These are phyloP conservation scores for Pogonomyrmex barbatus DNA, from an alignment of 1,140 invertebrate genomes.

Conservation along the genomic window DNA sequence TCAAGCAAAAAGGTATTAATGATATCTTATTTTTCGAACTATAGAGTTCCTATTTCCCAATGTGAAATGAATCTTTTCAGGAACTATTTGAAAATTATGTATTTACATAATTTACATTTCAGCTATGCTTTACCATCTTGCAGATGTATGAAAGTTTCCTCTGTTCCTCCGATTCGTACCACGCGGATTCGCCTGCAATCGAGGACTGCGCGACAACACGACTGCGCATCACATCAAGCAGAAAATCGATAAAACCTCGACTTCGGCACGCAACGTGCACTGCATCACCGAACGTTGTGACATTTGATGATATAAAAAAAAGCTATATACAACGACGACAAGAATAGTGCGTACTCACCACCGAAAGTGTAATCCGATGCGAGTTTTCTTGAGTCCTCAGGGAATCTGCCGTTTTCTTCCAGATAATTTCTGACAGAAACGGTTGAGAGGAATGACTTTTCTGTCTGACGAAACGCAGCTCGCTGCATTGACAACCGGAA, in stretches of 20 bases:
- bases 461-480: neutral
- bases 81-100: too few relatives aligned
- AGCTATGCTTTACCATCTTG: neutral
- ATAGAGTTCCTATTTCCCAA: too few relatives aligned
- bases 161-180: neutral
- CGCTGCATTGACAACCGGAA: constrained; percentile 38
- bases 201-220: neutral
- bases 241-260: constrained; percentile 46
- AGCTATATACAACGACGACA: neutral
- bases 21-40: too few relatives aligned
- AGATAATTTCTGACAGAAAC: neutral
- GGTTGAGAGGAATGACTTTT: neutral
- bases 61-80: too few relatives aligned
- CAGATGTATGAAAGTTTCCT: too few relatives aligned
- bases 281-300: constrained; percentile 8
- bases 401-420: neutral
- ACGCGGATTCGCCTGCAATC: neutral
- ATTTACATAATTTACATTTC: too few relatives aligned
- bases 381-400: neutral
- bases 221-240: neutral
- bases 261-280: constrained; percentile 40
- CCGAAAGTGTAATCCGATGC: neutral
- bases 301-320: neutral
- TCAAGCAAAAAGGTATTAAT: too few relatives aligned
- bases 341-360: neutral